A percentile compares a stretch with the other conserved stretches of the same genome.
Conservation (phyloP, 2,797 vertebrate species). For the Tapera naevia region DNA sequence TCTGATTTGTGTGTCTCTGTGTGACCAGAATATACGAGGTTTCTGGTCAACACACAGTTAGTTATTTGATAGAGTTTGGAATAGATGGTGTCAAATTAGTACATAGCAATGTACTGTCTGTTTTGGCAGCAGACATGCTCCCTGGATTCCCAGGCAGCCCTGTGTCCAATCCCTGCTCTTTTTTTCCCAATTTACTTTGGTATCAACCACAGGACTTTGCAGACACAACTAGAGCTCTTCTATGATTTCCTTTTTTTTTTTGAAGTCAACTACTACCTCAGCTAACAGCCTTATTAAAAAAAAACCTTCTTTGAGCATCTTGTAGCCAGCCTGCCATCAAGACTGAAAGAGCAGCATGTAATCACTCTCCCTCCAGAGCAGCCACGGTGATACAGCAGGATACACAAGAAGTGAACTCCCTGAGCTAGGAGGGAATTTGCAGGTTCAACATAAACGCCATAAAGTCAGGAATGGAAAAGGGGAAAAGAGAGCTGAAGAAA, state of each 20-base stretch:
- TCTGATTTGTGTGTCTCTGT: background rate
- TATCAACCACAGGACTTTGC: background rate
- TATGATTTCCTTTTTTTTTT: background rate
- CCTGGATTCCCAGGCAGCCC: background rate
- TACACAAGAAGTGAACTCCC: background rate
- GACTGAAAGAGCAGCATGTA: background rate
- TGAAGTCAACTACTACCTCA: background rate
- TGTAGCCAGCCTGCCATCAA: background rate
- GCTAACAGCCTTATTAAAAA: background rate
- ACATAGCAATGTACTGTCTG: background rate
- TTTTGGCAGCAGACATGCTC: background rate
- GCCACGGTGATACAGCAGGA: background rate
- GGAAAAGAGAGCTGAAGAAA: background rate
- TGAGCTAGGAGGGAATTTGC: background rate
- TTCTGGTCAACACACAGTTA: background rate
- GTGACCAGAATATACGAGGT: background rate
- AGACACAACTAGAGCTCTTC: rapidly evolving
- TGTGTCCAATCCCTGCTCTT: background rate
- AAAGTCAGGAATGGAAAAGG: background rate
- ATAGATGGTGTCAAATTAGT: background rate
- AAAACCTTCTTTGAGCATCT: background rate
- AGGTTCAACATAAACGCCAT: background rate
- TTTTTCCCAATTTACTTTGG: background rate
- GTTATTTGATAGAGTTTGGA: background rate
- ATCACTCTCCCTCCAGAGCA: background rate